A percentile compares a stretch with the other conserved stretches of the same genome.
Evolutionary conservation across 2,113 vertebrate genomes (phyloP).

Genomic region (Petroica traversi): DNA sequence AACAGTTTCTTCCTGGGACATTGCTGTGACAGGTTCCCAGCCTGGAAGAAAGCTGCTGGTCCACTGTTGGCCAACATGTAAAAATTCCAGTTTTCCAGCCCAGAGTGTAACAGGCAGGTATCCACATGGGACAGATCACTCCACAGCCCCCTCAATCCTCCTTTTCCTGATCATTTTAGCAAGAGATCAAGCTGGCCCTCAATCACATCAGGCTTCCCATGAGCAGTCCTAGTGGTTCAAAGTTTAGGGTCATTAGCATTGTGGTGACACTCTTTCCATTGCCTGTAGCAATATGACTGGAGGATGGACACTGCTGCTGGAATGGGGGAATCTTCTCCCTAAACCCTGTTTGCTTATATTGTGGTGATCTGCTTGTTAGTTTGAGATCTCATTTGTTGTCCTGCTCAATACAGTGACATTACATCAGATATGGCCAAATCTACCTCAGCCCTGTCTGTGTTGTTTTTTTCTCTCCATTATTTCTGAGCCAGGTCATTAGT

Average conservation of each 20-base stretch:
- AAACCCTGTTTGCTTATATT: neutral
- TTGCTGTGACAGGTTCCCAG: neutral
- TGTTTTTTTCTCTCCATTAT: neutral
- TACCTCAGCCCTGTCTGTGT: slow-evolving; percentile 19
- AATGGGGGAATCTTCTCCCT: neutral
- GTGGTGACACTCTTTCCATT: neutral
- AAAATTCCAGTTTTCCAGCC: neutral
- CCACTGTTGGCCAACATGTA: neutral
- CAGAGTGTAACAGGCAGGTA: neutral
- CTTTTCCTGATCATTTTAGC: neutral
- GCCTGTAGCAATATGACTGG: neutral
- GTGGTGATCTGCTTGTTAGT: neutral
- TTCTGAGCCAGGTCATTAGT: neutral
- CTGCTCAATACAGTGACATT: neutral
- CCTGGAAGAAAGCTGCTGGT: neutral
- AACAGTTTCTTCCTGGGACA: neutral
- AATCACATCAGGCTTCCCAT: neutral
- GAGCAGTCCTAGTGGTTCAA: neutral
- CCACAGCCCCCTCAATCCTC: neutral
- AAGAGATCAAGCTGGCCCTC: neutral
- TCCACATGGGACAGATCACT: neutral
- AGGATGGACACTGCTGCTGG: neutral
- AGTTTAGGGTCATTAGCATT: neutral
- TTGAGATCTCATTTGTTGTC: neutral
- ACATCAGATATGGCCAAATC: neutral